A percentile compares a stretch with the other conserved stretches of the same genome.
These are phyloP conservation scores for Bergia puertoricense DNA, from an alignment of 92 coral and sea anemone species.

Conservation along the genomic window DNA sequence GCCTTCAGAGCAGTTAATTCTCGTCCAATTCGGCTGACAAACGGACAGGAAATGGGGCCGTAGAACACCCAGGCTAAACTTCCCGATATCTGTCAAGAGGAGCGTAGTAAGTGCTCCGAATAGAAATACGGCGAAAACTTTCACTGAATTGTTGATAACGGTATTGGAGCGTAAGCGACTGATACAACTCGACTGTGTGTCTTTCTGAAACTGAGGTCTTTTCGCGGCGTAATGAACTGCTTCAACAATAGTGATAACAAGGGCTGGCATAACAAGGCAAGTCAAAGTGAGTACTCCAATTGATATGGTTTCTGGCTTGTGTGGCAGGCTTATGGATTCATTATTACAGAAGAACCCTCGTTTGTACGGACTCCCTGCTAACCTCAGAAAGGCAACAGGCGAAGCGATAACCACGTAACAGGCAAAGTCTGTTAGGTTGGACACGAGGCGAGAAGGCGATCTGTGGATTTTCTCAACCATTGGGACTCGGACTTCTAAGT, in stretches of 20 bases:
- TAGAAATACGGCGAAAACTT: conserved; percentile 49
- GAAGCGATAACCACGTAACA: conserved; percentile 6
- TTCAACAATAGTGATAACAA: background rate
- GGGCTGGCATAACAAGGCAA: conserved; percentile 21
- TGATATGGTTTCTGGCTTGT: conserved; percentile 28
- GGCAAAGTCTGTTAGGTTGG: conserved; percentile 14
- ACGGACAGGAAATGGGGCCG: conserved; percentile 88
- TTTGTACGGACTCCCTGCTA: conserved; percentile 32
- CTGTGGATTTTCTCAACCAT: background rate
- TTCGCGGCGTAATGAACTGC: conserved; percentile 3
- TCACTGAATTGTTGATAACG: background rate
- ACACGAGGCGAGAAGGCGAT: conserved; percentile 23
- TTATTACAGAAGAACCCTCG: conserved; percentile 55
- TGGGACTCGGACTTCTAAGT: conserved; percentile 7
- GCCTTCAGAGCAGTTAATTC: conserved; percentile 74
- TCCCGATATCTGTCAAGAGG: conserved; percentile 84
- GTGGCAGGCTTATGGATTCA: conserved; percentile 43
- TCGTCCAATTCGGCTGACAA: conserved; percentile 70
- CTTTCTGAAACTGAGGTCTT: background rate
- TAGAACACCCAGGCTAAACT: conserved; percentile 79
- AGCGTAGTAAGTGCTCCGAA: conserved; percentile 77
- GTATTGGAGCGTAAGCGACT: conserved; percentile 20
- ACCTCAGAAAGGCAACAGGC: conserved; percentile 20
- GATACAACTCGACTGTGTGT: background rate
- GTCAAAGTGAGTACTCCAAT: background rate